Evolutionary conservation across 1,140 invertebrate genomes (phyloP), one percentile per base, ranked within the genome.

Genomic region (Camponotus pennsylvanicus): DNA sequence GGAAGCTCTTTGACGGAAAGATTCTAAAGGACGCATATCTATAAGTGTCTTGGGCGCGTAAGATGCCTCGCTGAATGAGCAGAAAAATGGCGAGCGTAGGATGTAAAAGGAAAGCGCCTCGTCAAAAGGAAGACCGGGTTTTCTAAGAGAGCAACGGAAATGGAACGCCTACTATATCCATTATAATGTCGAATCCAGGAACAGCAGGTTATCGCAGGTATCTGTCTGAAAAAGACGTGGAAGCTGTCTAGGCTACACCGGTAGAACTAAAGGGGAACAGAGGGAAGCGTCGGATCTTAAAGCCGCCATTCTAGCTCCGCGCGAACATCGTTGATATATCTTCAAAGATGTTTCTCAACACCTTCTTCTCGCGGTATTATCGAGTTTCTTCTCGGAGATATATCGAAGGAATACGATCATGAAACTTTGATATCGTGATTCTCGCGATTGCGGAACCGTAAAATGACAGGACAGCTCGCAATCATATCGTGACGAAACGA

Each of bases 121-220:
- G 57, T 63, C 63, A 82, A 70, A 86, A 69, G 85, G 63, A 69
- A 69, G 57, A 63, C 21, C 8, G 55, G 13, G 42, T 57, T 80
- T 86, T 70, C 75, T 82, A 45, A 86, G 84, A 86, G 66, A 86
- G 76, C 61, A 69, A 21, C 82, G 82, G 86, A 87, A 87, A 87
- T 87, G 86, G 86, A 69, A 87, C 71, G 71, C 82, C 86, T 85
- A 76, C 66, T 55, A 32, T 49, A 49, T 55, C 82, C 82, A 77
- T 85, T 87, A 82, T 87, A 85, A 87, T 87, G 84, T 87, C 82
- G 82, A 87, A 87, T 87, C 86, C 86, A 85, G 70, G 64, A 87
- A 57, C 42, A 67, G 37, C 69, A 87, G 86, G 86, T 86, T 87
- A 87, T 87, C 83, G 79, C 69, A 66, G 69, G 59, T 82, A 86